Conservation (phyloP, 2,888 invertebrate genomes). For the Drosophila macrospina region DNA sequence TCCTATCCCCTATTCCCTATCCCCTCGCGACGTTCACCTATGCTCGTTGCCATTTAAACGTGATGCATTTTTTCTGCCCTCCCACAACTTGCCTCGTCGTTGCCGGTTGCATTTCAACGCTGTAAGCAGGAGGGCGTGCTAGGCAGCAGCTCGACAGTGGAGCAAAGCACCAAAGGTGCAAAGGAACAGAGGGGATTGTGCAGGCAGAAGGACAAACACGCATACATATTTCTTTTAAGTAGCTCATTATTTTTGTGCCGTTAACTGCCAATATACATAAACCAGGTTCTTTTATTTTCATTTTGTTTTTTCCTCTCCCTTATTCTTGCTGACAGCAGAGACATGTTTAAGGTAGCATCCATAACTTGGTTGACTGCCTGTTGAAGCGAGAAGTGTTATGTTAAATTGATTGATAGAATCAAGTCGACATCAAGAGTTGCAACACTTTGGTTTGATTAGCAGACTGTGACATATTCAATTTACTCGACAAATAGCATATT, state of each 20-base stretch:
- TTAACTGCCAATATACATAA: constrained; percentile 49
- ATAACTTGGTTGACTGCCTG: constrained; percentile 17
- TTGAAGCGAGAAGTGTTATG: neutral
- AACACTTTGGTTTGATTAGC: constrained; percentile 23
- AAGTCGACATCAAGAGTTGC: constrained; percentile 21
- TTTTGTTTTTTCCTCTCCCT: neutral
- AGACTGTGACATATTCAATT: constrained; percentile 37
- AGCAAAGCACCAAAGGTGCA: neutral
- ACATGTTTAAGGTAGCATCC: neutral
- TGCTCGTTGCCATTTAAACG: constrained; percentile 12
- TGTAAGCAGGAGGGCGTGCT: neutral
- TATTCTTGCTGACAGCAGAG: neutral
- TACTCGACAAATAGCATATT: constrained; percentile 30
- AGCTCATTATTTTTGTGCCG: constrained; percentile 67
- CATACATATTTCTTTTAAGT: constrained; percentile 63
- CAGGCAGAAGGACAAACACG: neutral
- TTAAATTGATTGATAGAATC: constrained; percentile 18
- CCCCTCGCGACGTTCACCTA: neutral
- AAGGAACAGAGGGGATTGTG: neutral
- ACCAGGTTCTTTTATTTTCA: neutral
- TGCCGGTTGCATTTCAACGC: constrained; percentile 5
- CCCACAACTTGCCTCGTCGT: constrained; percentile 1
- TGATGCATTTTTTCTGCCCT: constrained; percentile 39
- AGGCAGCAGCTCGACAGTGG: neutral
- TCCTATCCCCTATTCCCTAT: no score